These are phyloP conservation scores for Trisateles emortualis DNA, from an alignment of 2,888 invertebrate species.

Conservation along the genomic window DNA sequence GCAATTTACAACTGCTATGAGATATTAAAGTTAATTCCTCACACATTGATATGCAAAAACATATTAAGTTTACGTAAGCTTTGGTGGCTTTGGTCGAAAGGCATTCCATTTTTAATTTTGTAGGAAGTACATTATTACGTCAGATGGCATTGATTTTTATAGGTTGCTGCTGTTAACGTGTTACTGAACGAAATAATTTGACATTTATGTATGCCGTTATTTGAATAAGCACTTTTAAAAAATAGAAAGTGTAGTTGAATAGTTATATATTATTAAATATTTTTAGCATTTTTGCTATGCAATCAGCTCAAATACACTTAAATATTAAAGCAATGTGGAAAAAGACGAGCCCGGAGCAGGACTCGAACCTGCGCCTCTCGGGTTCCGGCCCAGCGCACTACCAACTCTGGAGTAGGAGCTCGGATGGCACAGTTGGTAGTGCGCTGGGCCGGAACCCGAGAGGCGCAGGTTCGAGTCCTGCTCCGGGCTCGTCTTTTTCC, in stretches of 20 bases:
- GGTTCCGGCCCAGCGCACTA: too few relatives aligned
- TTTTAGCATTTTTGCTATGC: too few relatives aligned
- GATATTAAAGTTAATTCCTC: not conserved
- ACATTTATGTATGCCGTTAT: constrained; percentile 10
- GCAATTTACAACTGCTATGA: too few relatives aligned
- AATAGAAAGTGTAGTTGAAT: constrained; percentile 3
- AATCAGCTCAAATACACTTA: too few relatives aligned
- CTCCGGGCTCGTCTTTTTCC: too few relatives aligned
- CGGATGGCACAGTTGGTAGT: too few relatives aligned
- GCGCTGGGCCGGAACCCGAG: too few relatives aligned
- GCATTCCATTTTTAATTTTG: constrained; percentile 27
- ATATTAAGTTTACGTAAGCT: constrained; percentile 29
- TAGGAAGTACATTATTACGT: constrained; percentile 45
- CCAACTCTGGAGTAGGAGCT: too few relatives aligned
- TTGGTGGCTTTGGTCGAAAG: constrained; percentile 24
- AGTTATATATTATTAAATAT: not conserved
- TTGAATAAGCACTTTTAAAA: constrained; percentile 2
- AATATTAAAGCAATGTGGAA: too few relatives aligned
- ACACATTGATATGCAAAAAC: constrained; percentile 4
- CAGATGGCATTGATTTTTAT: constrained; percentile 42
- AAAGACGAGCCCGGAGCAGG: too few relatives aligned
- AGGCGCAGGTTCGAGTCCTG: too few relatives aligned
- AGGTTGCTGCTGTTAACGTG: constrained; percentile 13
- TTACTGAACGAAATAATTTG: constrained; percentile 19
- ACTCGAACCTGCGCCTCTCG: too few relatives aligned